Percentiles rank a stretch among this genome's conserved stretches.
Conservation (phyloP, 2,113 vertebrate species). For the Mesembrinibis cayennensis region DNA sequence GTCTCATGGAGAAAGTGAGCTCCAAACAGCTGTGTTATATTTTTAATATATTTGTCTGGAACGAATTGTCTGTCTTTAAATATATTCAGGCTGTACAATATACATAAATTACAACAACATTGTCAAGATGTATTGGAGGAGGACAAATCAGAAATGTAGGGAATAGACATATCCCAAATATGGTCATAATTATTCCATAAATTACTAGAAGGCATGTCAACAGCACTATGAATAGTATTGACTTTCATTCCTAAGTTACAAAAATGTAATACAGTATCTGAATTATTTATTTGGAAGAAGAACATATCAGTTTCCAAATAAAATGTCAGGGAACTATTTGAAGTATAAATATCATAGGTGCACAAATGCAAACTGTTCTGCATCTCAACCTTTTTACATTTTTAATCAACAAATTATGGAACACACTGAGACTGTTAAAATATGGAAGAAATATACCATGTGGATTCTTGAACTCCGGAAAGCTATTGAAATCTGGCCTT, state of each 20-base stretch:
- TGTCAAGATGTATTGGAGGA: constrained; percentile 47
- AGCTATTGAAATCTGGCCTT: constrained; percentile 4
- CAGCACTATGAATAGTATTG: constrained; percentile 41
- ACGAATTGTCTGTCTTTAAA: constrained; percentile 36
- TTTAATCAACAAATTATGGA: constrained; percentile 24
- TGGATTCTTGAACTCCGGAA: neutral
- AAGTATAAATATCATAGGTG: constrained; percentile 18
- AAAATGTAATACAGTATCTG: constrained; percentile 20
- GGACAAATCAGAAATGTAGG: constrained; percentile 45
- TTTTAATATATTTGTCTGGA: constrained; percentile 54
- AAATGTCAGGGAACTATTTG: constrained; percentile 38
- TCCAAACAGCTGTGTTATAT: constrained; percentile 34
- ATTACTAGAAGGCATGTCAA: constrained; percentile 51
- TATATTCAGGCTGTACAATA: constrained; percentile 6
- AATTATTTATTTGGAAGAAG: constrained; percentile 58
- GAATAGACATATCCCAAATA: constrained; percentile 38
- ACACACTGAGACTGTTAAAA: neutral
- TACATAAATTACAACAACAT: constrained; percentile 25
- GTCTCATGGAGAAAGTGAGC: neutral
- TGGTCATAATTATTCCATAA: constrained; percentile 61
- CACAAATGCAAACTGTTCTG: constrained; percentile 20
- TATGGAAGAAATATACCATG: neutral
- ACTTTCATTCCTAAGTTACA: constrained; percentile 56
- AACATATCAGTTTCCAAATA: constrained; percentile 27
- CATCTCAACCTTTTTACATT: constrained; percentile 17